Conservation (phyloP, 2,113 vertebrate genomes). For the Nothoprocta perdicaria region DNA sequence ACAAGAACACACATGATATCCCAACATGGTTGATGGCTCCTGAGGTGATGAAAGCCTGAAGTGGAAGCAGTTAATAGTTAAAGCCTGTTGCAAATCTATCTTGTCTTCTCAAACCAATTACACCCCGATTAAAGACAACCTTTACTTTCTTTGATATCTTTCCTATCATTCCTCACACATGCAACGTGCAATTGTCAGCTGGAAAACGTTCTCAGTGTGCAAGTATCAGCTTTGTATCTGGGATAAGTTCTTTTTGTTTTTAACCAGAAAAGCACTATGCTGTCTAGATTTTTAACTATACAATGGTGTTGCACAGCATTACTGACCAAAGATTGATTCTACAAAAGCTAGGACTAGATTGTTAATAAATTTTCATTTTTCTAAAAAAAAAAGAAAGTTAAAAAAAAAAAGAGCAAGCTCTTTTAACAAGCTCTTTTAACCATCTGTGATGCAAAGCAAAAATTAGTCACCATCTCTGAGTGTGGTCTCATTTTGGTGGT, state of each 20-base stretch:
- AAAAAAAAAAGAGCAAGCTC: no score
- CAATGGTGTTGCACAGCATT: not conserved
- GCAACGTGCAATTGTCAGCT: not conserved
- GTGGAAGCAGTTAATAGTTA: not conserved
- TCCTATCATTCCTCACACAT: not conserved
- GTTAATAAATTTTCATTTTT: not conserved
- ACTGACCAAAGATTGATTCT: not conserved
- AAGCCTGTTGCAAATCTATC: not conserved
- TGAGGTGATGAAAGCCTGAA: not conserved
- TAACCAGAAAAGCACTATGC: not conserved
- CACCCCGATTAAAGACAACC: constrained; percentile 37
- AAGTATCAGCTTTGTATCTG: rapidly evolving
- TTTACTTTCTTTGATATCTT: not conserved
- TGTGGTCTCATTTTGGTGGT: not conserved
- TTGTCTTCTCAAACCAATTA: not conserved
- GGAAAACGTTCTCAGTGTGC: not conserved
- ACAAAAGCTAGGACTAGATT: not conserved
- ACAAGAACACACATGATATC: not conserved
- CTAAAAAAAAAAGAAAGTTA: no score
- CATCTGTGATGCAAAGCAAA: rapidly evolving
- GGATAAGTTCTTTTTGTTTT: not conserved
- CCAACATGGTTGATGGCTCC: not conserved
- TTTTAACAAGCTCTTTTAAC: not conserved
- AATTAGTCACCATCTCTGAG: not conserved
- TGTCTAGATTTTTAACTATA: not conserved